Evolutionary conservation across 1,140 invertebrate species (phyloP), one percentile per base, ranked within the genome.

Genomic region (Drosophila navojoa): DNA sequence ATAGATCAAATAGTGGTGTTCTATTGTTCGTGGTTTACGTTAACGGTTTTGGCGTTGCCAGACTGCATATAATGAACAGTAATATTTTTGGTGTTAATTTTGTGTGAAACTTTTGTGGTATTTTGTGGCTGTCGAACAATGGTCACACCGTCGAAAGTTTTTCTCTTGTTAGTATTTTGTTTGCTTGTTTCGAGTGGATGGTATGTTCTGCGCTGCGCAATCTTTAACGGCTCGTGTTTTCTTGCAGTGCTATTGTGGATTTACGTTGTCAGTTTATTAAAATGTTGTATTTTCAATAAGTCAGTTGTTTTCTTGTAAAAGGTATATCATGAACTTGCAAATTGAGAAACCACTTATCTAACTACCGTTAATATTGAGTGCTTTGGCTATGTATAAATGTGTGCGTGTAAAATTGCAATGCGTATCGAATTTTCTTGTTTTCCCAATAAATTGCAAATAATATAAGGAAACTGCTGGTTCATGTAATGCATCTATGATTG

Each of bases 381-480:
- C 25, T 19, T 59, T 45, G 5, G 25, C n/a, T 49, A 5, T 70
- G 27, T 38, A 57, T 57, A 19, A 40, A 42, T 32, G 15, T 40
- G 52, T 35, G n/a, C 52, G 25, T 71, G 69, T 57, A 38, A 81
- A 77, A 79, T 63, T 89, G 84, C 84, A 87, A 82, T 87, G 82
- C 70, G 55, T 74, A 89, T 89, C 63, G 73, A 74, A 74, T 89
- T 82, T 89, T 82, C 82, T 70, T 89, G 79, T 89, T 89, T 84
- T 87, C 49, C 47, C 67, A 71, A 80, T 22, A 29, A 69, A 59
- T 29, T 57, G 40, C 29, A 63, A 68, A 54, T 49, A 40, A 32
- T 45, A 74, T 69, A 42, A 58, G 10, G 29, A 19, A 69, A 73
- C 71, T 73, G 38, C 71, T 70, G 2, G 7, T 19, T 44, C 6